Conservation (phyloP, 2,113 vertebrate species). For the Boleophthalmus pectinirostris region DNA sequence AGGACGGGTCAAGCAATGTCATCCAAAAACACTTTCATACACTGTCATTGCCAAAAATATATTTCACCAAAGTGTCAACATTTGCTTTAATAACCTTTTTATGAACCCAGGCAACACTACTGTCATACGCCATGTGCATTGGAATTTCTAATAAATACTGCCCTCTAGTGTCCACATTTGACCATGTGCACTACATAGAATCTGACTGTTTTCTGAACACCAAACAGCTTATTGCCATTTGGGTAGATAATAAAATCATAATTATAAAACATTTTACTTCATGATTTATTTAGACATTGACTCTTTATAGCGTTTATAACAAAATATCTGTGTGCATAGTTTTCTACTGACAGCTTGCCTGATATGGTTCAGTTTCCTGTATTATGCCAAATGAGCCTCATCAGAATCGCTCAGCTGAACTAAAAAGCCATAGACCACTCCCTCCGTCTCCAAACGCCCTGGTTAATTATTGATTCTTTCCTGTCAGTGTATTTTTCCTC, state of each 20-base stretch:
- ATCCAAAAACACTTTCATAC: slow-evolving; percentile 26
- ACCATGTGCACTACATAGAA: not conserved
- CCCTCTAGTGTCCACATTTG: slow-evolving; percentile 59
- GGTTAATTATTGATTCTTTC: slow-evolving; percentile 49
- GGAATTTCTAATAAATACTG: slow-evolving; percentile 57
- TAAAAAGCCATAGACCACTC: slow-evolving; percentile 38
- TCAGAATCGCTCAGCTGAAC: slow-evolving; percentile 42
- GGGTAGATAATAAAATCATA: not conserved
- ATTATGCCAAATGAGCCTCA: slow-evolving; percentile 55
- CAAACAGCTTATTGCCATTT: not conserved
- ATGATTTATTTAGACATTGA: not conserved
- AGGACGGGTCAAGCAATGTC: not conserved
- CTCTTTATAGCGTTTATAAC: not conserved
- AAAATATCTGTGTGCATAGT: not conserved
- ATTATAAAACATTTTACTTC: not conserved
- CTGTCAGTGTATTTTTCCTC: slow-evolving; percentile 31
- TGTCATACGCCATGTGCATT: slow-evolving; percentile 27
- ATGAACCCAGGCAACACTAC: slow-evolving; percentile 31
- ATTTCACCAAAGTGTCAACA: slow-evolving; percentile 50
- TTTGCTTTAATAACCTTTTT: slow-evolving; percentile 31
- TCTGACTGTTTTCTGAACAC: not conserved
- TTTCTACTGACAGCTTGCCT: slow-evolving; percentile 16
- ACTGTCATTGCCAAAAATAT: slow-evolving; percentile 24
- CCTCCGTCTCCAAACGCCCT: slow-evolving; percentile 35
- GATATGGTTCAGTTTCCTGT: slow-evolving; percentile 25